phyloP scores from a whole-genome alignment of 2,797 vertebrate species.

The Centroberyx gerrardi region DNA sequence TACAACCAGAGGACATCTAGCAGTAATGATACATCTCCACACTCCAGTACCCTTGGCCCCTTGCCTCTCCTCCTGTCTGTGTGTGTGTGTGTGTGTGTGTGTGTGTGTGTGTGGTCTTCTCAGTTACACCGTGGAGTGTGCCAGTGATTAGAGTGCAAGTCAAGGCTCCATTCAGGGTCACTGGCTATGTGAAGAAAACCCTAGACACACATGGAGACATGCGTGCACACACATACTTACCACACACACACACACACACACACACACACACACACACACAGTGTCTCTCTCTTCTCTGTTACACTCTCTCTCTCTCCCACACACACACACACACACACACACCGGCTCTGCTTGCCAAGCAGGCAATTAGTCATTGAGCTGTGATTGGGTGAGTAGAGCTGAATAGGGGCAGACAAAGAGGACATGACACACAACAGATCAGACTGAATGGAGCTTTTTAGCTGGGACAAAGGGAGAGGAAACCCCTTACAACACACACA shows the following conservation, averaged over 20 bases:
- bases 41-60: constrained; percentile 50
- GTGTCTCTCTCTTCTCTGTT: constrained; percentile 41
- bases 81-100: constrained; percentile 17
- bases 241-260: constrained; percentile 22
- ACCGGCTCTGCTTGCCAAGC: constrained; percentile 79
- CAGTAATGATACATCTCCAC: constrained; percentile 44
- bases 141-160: constrained; percentile 77
- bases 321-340: constrained; percentile 41
- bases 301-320: constrained; percentile 40
- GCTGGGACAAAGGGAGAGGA: constrained; percentile 78
- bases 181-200: constrained; percentile 78
- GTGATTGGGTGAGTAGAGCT: constrained; percentile 86
- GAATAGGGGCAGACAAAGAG: constrained; percentile 85
- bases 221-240: background rate
- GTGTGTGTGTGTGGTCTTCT: constrained; percentile 62
- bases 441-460: constrained; percentile 81
- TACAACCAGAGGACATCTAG: constrained; percentile 38
- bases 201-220: constrained; percentile 54
- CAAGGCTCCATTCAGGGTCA: constrained; percentile 83
- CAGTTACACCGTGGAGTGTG: constrained; percentile 76
- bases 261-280: constrained; percentile 34
- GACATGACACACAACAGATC: constrained; percentile 83
- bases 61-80: constrained; percentile 19
- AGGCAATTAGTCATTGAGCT: constrained; percentile 88
- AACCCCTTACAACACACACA: constrained; percentile 74